These are phyloP conservation scores for Leptobrachium leishanense DNA, from an alignment of 2,113 vertebrate species.

Conservation along the genomic window DNA sequence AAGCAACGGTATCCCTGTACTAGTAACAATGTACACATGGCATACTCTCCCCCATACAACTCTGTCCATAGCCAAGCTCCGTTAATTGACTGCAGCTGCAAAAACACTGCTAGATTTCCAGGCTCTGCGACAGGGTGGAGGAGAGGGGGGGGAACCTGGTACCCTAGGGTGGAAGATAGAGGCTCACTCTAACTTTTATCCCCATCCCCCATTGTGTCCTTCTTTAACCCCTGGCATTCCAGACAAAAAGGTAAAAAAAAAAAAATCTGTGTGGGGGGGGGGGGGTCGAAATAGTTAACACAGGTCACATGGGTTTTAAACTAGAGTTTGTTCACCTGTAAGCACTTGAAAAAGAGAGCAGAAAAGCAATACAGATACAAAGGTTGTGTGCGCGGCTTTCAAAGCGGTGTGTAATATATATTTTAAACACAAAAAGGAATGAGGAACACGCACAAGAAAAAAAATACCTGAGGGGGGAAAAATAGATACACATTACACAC, in stretches of 20 bases:
- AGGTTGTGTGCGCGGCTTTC: too few species aligned
- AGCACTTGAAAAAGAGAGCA: too few species aligned
- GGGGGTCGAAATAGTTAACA: too few species aligned
- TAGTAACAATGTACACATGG: neutral
- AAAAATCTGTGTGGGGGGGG: constrained; percentile 2
- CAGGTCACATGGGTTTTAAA: too few species aligned
- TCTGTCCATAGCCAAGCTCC: constrained; percentile 7
- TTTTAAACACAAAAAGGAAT: too few species aligned
- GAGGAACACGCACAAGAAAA: too few species aligned
- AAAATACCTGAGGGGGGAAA: too few species aligned
- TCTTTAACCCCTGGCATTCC: constrained; percentile 13
- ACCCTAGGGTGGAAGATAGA: constrained; percentile 20
- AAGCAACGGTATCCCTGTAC: too few species aligned
- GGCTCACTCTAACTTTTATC: neutral
- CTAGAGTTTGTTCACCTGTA: too few species aligned
- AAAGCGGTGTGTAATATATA: too few species aligned
- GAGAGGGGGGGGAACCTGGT: constrained; percentile 12
- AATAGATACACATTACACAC: too few species aligned
- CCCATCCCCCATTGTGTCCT: constrained; percentile 1
- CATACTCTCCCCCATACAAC: neutral
- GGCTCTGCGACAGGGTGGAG: constrained; percentile 22
- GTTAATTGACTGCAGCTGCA: constrained; percentile 46
- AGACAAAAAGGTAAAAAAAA: constrained; percentile 8
- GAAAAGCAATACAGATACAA: too few species aligned
- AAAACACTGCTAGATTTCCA: constrained; percentile 42